Conservation (phyloP, 2,888 invertebrate genomes). For the Thelaira solivaga region DNA sequence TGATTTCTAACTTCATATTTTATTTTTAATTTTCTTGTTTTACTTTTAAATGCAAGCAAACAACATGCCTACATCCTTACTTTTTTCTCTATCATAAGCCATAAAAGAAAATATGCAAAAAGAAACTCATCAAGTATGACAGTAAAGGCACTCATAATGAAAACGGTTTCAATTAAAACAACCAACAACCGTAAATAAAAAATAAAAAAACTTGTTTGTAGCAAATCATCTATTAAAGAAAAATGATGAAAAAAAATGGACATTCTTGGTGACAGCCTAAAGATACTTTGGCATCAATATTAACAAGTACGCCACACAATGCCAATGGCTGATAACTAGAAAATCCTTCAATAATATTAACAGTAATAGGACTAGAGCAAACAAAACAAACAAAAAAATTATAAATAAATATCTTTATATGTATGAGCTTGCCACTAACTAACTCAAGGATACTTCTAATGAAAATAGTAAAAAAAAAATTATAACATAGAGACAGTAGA, state of each 20-base stretch:
- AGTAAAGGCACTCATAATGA: constrained; percentile 32
- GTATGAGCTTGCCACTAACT: no score
- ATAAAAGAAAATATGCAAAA: background rate
- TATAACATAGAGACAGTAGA: background rate
- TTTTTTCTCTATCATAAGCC: background rate
- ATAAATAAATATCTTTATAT: no score
- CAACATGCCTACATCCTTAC: background rate
- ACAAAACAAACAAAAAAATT: no score
- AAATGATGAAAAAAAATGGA: constrained; percentile 7
- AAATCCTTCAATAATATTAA: constrained; percentile 16
- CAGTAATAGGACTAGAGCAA: no score
- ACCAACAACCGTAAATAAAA: background rate
- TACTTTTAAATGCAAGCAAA: background rate
- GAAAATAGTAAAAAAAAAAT: constrained; percentile 26
- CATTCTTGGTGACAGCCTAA: constrained; percentile 25
- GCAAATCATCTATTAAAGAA: constrained; percentile 28
- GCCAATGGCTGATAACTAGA: constrained; percentile 51
- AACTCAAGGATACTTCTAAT: constrained; percentile 7
- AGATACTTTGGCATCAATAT: constrained; percentile 21
- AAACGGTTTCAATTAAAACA: constrained; percentile 9
- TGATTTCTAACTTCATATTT: constrained; percentile 36
- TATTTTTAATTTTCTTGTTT: no score
- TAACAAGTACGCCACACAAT: background rate
- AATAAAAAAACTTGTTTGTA: background rate
- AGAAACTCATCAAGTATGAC: constrained; percentile 38